Evolutionary conservation across 2,888 invertebrate species (phyloP), one percentile per base, ranked within the genome.

Genomic region (Melolontha melolontha): DNA sequence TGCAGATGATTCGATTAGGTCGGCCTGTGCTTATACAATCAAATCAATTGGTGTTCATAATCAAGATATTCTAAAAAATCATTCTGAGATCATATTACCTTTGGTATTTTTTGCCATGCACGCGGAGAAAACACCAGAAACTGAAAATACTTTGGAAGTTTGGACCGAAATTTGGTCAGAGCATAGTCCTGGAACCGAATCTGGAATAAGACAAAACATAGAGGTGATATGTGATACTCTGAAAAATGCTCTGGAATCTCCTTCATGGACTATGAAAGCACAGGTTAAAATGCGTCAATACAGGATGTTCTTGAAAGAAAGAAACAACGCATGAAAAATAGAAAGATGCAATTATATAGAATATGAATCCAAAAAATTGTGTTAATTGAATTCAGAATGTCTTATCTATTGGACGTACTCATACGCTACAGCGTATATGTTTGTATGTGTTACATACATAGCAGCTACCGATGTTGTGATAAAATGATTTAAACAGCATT

Each of bases 131-230:
- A 89, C 87, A 12, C 88, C 89, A 17, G 89, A 88, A 70, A 88
- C 88, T 52, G 87, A 87, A 71, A 87, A 87, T 70, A 89, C 89
- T 10, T 86, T 92, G 70, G 91, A 92, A 77, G 84, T 91, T 70
- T 97, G 93, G 90, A 92, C 92, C 71, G 96, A 96, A 79, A 87
- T 96, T 44, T 97, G 96, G 96, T 88, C 89, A 51, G 96, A 96
- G 78, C 90, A 93, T 39, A 92, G 94, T 71, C 94, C 94, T n/a
- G 92, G 93, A n/a, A 89, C 90, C 0, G 96, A 95, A 84, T 89
- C 88, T 54, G 95, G 94, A 44, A 91, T 96, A 72, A 87, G 90
- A 27, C 89, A 91, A 70, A 92, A 96, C 81, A 82, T 95, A 69
- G 84, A 87, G 52, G 88, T 89, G 59, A 92, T 96, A 64, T 88